phyloP scores from a whole-genome alignment of 2,113 vertebrate genomes.

The Cinclus cinclus region DNA sequence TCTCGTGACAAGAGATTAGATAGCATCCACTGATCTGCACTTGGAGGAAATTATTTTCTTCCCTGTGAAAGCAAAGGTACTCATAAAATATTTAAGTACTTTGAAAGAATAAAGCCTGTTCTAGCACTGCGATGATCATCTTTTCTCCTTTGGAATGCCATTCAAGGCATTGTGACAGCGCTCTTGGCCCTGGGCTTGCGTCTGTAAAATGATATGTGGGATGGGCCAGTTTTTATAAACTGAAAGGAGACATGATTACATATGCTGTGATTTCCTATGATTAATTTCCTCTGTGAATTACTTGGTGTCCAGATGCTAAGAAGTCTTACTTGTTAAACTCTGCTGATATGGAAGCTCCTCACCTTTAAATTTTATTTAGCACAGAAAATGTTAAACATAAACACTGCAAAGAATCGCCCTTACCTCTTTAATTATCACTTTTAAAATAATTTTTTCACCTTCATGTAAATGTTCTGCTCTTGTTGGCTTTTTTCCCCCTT shows the following conservation, averaged over 20 bases:
- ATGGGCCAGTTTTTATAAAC: neutral
- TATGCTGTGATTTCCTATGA: constrained; percentile 32
- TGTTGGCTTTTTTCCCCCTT: neutral
- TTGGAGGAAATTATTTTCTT: neutral
- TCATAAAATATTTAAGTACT: neutral
- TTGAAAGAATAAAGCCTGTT: neutral
- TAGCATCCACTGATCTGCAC: neutral
- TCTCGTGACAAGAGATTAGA: neutral
- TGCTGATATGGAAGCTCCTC: neutral
- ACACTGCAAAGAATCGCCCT: neutral
- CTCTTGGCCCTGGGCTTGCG: neutral
- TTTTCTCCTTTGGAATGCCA: neutral
- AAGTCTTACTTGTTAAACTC: neutral
- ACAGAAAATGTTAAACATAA: neutral
- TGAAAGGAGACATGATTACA: neutral
- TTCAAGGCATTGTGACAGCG: neutral
- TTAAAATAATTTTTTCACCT: neutral
- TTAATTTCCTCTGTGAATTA: neutral
- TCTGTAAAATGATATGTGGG: neutral
- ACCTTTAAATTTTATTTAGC: neutral
- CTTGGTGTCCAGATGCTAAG: neutral
- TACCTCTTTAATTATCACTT: neutral
- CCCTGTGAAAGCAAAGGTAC: neutral
- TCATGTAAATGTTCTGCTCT: neutral
- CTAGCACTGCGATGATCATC: neutral